Conservation (phyloP, 2,888 invertebrate species). For the Spodoptera picta region DNA sequence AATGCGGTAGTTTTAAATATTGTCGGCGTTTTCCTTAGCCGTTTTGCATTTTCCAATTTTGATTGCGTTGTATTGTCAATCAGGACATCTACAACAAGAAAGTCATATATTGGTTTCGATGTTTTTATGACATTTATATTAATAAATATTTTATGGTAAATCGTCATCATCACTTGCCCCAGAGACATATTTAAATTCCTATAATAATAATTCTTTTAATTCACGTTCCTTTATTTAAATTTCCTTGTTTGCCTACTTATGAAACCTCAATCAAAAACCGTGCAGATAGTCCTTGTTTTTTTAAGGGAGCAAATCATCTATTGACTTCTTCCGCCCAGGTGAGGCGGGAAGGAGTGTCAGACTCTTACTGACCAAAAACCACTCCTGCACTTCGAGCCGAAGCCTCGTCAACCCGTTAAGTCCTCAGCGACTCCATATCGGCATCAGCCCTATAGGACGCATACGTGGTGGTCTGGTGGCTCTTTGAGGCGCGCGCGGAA, state of each 20-base stretch:
- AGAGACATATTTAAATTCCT: neutral
- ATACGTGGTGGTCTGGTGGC: too few species aligned
- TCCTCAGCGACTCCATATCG: too few species aligned
- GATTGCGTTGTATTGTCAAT: conserved; percentile 53
- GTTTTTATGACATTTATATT: conserved; percentile 26
- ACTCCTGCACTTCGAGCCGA: too few species aligned
- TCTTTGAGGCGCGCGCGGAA: too few species aligned
- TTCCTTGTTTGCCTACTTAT: conserved; percentile 61
- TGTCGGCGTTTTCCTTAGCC: conserved; percentile 32
- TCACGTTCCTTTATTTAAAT: neutral
- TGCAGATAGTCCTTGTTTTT: too few species aligned
- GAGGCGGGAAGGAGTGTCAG: too few species aligned
- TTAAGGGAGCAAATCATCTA: too few species aligned
- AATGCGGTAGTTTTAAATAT: conserved; percentile 29
- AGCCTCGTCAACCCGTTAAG: too few species aligned
- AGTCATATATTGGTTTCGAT: conserved; percentile 46
- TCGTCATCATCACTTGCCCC: neutral
- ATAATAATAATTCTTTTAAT: too few species aligned
- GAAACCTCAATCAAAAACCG: conserved; percentile 51
- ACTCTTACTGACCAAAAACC: too few species aligned
- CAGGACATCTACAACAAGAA: conserved; percentile 60
- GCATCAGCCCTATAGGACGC: too few species aligned
- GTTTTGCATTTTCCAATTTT: conserved; percentile 33
- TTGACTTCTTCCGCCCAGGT: too few species aligned
- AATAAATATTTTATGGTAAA: neutral